Base-by-base conservation (phyloP, 2,888 invertebrate genomes). In the Polyommatus icarus region DNA sequence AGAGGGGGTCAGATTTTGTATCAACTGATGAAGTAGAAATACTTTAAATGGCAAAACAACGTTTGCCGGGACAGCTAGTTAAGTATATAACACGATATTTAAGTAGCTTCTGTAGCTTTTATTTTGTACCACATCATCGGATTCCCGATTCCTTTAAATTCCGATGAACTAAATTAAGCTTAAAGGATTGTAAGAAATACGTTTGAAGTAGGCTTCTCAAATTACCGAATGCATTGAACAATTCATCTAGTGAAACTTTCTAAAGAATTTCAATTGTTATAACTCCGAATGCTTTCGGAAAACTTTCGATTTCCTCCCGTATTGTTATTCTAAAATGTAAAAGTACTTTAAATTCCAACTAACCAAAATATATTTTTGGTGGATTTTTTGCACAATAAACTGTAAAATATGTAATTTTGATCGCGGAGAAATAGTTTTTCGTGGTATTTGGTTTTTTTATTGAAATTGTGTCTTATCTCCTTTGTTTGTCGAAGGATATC, bases 81-180 rank as follows among this genome's bases (percentile, higher is more conserved):
- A n/a, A n/a, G n/a, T n/a, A n/a, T n/a, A n/a, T n/a, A n/a, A n/a
- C n/a, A n/a, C n/a, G 0, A 40, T 40, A 40, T 10, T 40, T 40
- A 10, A 40, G 40, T 8, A 40, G 75, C 80, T 80, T 77, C 76
- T 46, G 24, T 24, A 36, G 78, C 80, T 83, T 80, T 61, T 82
- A n/a, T 76, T 79, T 84, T 85, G 77, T 32, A 81, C 84, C 85
- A 82, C 78, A 77, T 40, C 67, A 78, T 80, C 78, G 78, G 86
- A 88, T 88, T 87, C 85, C 86, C 85, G 83, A 87, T 87, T 84
- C 80, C 82, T 81, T 81, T 82, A 84, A 84, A 84, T 85, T 87
- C 84, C 86, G 83, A 85, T 87, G 85, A 87, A 90, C 86, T 84
- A 89, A 90, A 91, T 90, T 88, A 87, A 88, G 88, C 89, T 87